Conservation (phyloP, 1,140 invertebrate genomes). For the Zeugodacus cucurbitae region DNA sequence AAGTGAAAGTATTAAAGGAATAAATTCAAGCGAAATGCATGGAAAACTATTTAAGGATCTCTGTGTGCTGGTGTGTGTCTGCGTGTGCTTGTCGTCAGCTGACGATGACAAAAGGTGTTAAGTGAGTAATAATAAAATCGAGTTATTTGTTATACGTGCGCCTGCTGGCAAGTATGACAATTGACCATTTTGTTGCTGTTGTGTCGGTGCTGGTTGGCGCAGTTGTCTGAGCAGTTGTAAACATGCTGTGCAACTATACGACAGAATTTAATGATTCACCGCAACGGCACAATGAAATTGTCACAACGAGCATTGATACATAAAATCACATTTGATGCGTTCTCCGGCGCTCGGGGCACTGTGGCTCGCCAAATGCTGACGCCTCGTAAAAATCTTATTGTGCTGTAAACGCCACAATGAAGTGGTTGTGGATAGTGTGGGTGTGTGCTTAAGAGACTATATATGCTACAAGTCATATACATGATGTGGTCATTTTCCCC, state of each 20-base stretch:
- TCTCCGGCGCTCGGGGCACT: not conserved
- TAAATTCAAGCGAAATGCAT: not conserved
- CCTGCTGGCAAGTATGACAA: not conserved
- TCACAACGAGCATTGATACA: not conserved
- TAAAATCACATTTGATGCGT: constrained; percentile 9
- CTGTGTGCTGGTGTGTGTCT: not conserved
- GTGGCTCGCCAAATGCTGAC: not conserved
- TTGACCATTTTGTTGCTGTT: constrained; percentile 10
- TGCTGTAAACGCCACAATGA: not conserved
- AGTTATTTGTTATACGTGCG: not conserved
- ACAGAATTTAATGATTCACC: constrained; percentile 8
- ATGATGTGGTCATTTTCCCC: not conserved
- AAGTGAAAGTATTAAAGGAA: not conserved
- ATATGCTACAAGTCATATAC: not conserved
- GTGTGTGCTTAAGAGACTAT: not conserved
- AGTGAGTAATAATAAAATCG: constrained; percentile 4
- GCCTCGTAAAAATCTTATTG: constrained; percentile 15
- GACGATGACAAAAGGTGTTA: not conserved
- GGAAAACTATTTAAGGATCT: not conserved
- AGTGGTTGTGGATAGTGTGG: not conserved
- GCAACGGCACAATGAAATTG: constrained; percentile 8
- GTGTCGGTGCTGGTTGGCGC: not conserved
- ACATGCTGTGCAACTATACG: not conserved
- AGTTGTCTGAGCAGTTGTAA: not conserved
- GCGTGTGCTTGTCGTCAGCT: not conserved